Percentiles rank a stretch among this genome's conserved stretches.
Conservation (phyloP, 2,888 invertebrate genomes). For the Andrena hattorfiana region DNA sequence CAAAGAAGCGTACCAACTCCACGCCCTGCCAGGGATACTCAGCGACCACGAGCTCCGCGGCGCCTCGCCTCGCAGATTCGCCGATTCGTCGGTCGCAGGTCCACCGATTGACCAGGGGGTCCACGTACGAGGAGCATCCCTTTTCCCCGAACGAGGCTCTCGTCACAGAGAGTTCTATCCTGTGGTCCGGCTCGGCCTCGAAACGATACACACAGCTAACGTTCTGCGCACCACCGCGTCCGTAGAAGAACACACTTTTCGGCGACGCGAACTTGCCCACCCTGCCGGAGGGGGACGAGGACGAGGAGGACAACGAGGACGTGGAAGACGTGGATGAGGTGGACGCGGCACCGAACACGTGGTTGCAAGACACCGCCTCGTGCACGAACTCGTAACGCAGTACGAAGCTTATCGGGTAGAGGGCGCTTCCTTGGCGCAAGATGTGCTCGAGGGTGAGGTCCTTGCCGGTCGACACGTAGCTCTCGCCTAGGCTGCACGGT, state of each 20-base stretch:
- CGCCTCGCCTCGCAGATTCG: slow-evolving; percentile 63
- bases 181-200: slow-evolving; percentile 89
- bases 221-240: slow-evolving; percentile 92
- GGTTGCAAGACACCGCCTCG: slow-evolving; percentile 82
- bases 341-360: slow-evolving; percentile 81
- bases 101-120: slow-evolving; percentile 89
- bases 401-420: slow-evolving; percentile 92
- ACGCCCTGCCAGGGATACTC: slow-evolving; percentile 85
- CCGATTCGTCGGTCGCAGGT: slow-evolving; percentile 87
- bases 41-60: slow-evolving; percentile 77
- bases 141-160: slow-evolving; percentile 90
- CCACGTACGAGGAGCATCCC: slow-evolving; percentile 89
- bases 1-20: slow-evolving; percentile 85
- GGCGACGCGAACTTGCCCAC: slow-evolving; percentile 90
- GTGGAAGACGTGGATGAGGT: slow-evolving; percentile 66
- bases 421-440: slow-evolving; percentile 91
- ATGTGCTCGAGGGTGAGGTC: slow-evolving; percentile 92
- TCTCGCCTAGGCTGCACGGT: slow-evolving; percentile 90
- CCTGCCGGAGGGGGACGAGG: slow-evolving; percentile 61
- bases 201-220: slow-evolving; percentile 91
- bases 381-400: slow-evolving; percentile 94
- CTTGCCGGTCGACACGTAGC: slow-evolving; percentile 92
- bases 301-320: slow-evolving; percentile 69
- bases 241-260: slow-evolving; percentile 93
- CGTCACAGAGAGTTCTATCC: slow-evolving; percentile 90